Evolutionary conservation across 2,113 vertebrate genomes (phyloP).

Genomic region (Dromas ardeola): DNA sequence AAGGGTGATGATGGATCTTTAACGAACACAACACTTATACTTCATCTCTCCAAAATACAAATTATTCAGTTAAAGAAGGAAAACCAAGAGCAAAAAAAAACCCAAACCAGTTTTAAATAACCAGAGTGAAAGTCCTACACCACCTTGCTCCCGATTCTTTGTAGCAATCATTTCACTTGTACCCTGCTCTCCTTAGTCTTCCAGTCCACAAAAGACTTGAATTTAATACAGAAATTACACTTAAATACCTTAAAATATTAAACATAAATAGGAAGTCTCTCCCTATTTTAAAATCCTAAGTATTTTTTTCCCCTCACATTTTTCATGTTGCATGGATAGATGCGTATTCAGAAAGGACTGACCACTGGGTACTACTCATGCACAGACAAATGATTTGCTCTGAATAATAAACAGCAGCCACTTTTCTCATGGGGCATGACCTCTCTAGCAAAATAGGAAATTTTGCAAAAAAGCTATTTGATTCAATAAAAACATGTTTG

Average conservation of each 20-base stretch:
- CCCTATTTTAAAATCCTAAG: not conserved
- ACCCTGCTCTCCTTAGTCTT: not conserved
- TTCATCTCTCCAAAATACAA: not conserved
- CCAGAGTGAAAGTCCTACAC: not conserved
- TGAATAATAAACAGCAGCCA: not conserved
- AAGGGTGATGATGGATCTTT: not conserved
- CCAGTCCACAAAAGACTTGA: not conserved
- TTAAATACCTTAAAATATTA: not conserved
- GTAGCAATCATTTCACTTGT: not conserved
- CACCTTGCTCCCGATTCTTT: not conserved
- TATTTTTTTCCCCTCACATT: not conserved
- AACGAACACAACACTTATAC: not conserved
- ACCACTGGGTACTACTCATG: not conserved
- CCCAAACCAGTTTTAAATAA: not conserved
- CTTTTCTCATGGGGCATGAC: not conserved
- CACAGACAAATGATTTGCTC: not conserved
- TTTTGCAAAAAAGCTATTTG: not conserved
- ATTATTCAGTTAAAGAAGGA: not conserved
- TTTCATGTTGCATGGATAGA: not conserved
- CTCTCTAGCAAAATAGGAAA: not conserved
- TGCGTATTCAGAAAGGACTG: not conserved
- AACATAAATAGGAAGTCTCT: not conserved
- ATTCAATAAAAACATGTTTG: not conserved
- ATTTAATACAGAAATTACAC: not conserved
- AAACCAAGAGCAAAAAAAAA: not conserved